Evolutionary conservation across 2,113 vertebrate species (phyloP), one percentile per base, ranked within the genome.

Genomic region (Gnathonemus echidnorhynchus): DNA sequence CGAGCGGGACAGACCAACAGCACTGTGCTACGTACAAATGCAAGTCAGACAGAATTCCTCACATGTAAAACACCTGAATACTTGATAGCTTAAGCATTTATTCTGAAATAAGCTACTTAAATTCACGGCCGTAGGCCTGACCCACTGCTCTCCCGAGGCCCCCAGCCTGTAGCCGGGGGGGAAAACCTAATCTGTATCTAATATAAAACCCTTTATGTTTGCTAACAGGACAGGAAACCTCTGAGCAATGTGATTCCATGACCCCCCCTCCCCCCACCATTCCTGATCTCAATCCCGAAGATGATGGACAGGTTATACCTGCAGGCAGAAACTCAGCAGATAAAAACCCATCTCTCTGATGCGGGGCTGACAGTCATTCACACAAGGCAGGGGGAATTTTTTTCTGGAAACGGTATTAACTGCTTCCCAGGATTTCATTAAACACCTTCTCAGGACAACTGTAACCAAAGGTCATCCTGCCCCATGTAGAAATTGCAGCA

Each of bases 291-390:
- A 19, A n/a, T 46, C 90, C 53, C 10, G 84, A 21, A 91, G 62
- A 91, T 80, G 88, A 91, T 91, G 83, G 92, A 91, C 89, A 91
- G 91, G 90, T 91, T 88, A 90, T 86, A 66, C 91, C 86, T 89
- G 70, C 89, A 31, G 31, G 10, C 89, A 1, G 6, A 52, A 89
- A 77, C 88, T 50, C 49, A 89, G 93, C 48, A 89, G 87, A 88
- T 80, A 66, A 62, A 88, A 27, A 86, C 74, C 89, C 90, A 85
- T 92, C 7, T 91, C 91, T 90, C 87, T 91, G 89, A 90, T 31
- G 85, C 39, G 0, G 80, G 49, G 27, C 86, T 90, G 92, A 91
- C 52, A 88, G 49, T 39, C 88, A 83, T 35, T 50, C 62, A n/a
- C 39, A 6, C 3, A 48, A 21, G 24, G 27, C 48, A 87, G 27